A percentile compares a stretch with the other conserved stretches of the same genome.
These are phyloP conservation scores for Phataginus tetradactyla DNA, from an alignment of 2,797 vertebrate genomes.

Conservation along the genomic window DNA sequence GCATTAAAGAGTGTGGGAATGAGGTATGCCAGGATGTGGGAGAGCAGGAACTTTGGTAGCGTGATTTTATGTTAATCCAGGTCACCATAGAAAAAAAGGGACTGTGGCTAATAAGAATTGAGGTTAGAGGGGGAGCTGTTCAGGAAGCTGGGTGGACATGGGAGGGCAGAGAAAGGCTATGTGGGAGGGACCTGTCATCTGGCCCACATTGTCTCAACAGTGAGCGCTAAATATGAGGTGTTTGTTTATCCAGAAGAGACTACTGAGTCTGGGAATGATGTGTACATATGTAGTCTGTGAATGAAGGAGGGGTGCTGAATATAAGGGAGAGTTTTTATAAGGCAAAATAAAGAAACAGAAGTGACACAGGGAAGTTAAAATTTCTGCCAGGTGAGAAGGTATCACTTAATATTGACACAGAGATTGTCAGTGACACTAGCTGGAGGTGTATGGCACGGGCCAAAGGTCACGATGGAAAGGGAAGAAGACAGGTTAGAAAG, in stretches of 20 bases:
- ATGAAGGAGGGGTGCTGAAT: not conserved
- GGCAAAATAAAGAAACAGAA: not conserved
- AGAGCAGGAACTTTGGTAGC: not conserved
- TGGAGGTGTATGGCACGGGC: not conserved
- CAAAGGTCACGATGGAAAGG: not conserved
- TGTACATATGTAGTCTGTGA: not conserved
- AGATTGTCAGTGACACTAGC: not conserved
- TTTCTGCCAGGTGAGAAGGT: not conserved
- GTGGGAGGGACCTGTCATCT: not conserved
- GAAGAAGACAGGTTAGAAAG: not conserved
- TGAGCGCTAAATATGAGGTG: not conserved
- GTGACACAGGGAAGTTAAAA: not conserved
- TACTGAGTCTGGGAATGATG: not conserved
- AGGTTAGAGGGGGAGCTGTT: not conserved
- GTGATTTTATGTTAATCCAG: not conserved
- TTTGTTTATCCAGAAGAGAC: not conserved
- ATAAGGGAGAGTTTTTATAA: not conserved
- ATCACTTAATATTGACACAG: not conserved
- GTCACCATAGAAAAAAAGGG: not conserved
- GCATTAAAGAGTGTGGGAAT: not conserved
- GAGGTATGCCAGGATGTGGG: not conserved
- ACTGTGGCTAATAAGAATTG: not conserved
- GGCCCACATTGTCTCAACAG: not conserved
- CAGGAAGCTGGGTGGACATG: not conserved
- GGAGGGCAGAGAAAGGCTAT: not conserved